Base-by-base conservation (phyloP, 2,888 invertebrate genomes). In the Tillus elongatus region DNA sequence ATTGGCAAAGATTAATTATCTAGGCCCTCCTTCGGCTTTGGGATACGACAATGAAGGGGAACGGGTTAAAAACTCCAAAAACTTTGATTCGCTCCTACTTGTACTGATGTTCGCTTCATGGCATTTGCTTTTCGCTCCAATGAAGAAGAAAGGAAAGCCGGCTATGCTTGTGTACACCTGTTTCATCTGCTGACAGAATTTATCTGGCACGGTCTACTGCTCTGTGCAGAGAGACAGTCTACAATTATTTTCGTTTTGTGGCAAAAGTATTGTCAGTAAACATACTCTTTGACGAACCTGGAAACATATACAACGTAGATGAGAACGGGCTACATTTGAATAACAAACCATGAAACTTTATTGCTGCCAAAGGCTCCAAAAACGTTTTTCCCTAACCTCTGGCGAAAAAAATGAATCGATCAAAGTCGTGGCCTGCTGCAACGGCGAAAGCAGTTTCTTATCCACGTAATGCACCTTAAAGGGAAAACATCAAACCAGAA, bases 271-370 rank as follows among this genome's bases (percentile, higher is more conserved):
- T n/a, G n/a, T n/a, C 24, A 24, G 24, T 8, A 24, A 28, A 35
- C 4, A 4, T 4, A 6, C 13, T 13, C 10, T 35, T 46, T 1
- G 30, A 39, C 4, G 67, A 46, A 12, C 34, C 24, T 24, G 24
- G 28, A 9, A 9, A 12, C 9, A 38, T 41, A 12, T 41, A 15
- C 29, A 33, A 33, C 12, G n/a, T 28, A 4, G 34, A 33, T 26
- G 60, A 63, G 45, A 56, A 50, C 13, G 58, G 59, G 3, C 39
- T 61, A 2, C 60, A 61, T 36, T 46, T 60, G 3, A 63, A 64
- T 13, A 61, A 61, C 43, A 56, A 53, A 42, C 51, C 60, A 24
- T 52, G 54, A 2, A 51, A 57, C 43, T 48, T 53, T 26, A 28
- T 52, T 16, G 49, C 50, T 6, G 36, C 35, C 37, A 53, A 50